Evolutionary conservation across 2,113 vertebrate genomes (phyloP), one percentile per base, ranked within the genome.

Genomic region (Chionis minor): DNA sequence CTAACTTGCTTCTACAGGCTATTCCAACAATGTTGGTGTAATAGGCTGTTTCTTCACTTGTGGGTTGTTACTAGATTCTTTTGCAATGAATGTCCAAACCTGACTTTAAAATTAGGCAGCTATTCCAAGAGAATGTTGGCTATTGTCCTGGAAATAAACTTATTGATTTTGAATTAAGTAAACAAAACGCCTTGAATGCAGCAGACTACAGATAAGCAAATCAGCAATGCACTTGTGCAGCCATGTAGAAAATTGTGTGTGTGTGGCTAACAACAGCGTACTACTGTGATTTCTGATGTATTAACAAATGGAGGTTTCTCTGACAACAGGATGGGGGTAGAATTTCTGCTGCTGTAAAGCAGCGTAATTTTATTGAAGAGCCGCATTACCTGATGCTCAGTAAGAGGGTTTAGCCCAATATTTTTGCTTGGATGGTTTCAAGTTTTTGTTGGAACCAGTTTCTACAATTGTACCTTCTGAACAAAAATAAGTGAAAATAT

Each of bases 111-210:
- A 87, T 95, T 33, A 88, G 85, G 67, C 32, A 80, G 63, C 67
- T 58, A 10, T 91, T 95, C 45, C 70, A 52, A 44, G 45, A 70
- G 84, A 79, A 44, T 38, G 74, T 52, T 71, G 61, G 56, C 55
- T 80, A 8, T 44, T 95, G 88, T 75, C 81, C 0, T 12, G 91
- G 91, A 96, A 94, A 85, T 84, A 63, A 86, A 28, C 22, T 33
- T 77, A 94, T 90, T 91, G 94, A 95, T 97, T 95, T 91, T 95
- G 84, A 92, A 85, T 95, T 81, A 91, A 58, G 93, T 45, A 90
- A 92, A 87, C 73, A 81, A 69, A 85, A 45, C 2, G 7, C 54
- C 26, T 70, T 0, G 17, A 79, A 72, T 19, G 42, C 61, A 45
- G 69, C 59, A 19, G 79, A 30, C 73, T 62, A 62, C 33, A 12